A percentile compares a stretch with the other conserved stretches of the same genome.
Conservation (phyloP, 2,888 invertebrate species). For the Stenichneumon culpator region DNA sequence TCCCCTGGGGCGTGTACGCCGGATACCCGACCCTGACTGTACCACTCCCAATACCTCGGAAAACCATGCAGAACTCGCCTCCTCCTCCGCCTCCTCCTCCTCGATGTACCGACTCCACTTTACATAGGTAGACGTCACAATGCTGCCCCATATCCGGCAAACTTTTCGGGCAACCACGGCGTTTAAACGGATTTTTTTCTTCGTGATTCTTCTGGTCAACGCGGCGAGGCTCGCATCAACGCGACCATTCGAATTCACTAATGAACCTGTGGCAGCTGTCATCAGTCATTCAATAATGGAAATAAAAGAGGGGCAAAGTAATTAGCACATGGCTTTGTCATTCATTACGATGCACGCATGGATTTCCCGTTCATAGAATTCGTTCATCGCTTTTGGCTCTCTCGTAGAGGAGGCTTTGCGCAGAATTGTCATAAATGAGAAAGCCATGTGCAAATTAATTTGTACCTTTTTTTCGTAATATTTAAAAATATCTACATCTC, state of each 20-base stretch:
- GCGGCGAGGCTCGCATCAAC: not conserved
- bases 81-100: not conserved
- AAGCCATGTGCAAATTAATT: no score
- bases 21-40: conserved; percentile 69
- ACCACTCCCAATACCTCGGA: conserved; percentile 30
- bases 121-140: conserved; percentile 60
- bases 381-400: no score
- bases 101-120: conserved; percentile 34
- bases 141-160: conserved; percentile 58
- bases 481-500: no score
- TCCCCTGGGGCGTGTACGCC: conserved; percentile 68
- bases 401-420: no score
- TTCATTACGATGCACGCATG: no score
- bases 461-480: no score
- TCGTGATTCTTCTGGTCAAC: not conserved
- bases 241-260: not conserved
- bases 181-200: conserved; percentile 33
- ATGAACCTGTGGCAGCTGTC: not conserved
- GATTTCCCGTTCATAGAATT: no score
- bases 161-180: conserved; percentile 44
- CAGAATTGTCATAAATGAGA: no score
- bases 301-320: not conserved
- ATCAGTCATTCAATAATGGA: not conserved
- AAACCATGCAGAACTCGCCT: conserved; percentile 21
- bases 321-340: no score